Evolutionary conservation across 2,888 invertebrate genomes (phyloP), one percentile per base, ranked within the genome.

Genomic region (Drosophila silvestris): DNA sequence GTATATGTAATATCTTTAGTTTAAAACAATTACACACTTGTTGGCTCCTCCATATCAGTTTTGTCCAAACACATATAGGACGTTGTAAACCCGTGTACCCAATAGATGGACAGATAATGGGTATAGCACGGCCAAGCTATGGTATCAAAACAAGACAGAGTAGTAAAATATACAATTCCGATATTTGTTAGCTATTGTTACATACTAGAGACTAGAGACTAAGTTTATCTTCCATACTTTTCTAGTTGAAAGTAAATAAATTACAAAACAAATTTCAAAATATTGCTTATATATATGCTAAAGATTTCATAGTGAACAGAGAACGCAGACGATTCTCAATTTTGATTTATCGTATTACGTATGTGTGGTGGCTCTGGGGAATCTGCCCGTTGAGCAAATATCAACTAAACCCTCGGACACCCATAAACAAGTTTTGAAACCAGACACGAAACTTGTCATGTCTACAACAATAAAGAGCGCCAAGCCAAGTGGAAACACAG

Each of bases 21-120:
- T 50, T 62, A 47, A 28, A 53, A 41, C 63, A 70, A 66, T 79
- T 65, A 59, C n/a, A 65, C 60, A 62, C 59, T 79, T 65, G 59
- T 62, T 59, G 59, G 32, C 52, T 41, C 65, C 62, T 56, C 62
- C 62, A 30, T 62, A 37, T 35, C 9, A 57, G 35, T 30, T 30
- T 12, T 30, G 32, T 6, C 26, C 41, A 41, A 16, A 39, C 28
- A 22, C 6, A 22, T 52, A 52, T 41, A 4, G 39, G 33, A 33
- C 51, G 33, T 28, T 41, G 10, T 1, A 3, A 52, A 67, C 44
- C 44, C 39, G 39, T 41, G 16, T 52, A 65, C 1, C n/a, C 9
- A 28, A 5, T 16, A 16, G 37, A 10, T 19, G 33, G 19, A 5
- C 16, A 50, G 16, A 22, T 50, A 50, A 50, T 9, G 28, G 26